Evolutionary conservation across 2,888 invertebrate genomes (phyloP).

Genomic region (Himalopsyche kuldschensis): DNA sequence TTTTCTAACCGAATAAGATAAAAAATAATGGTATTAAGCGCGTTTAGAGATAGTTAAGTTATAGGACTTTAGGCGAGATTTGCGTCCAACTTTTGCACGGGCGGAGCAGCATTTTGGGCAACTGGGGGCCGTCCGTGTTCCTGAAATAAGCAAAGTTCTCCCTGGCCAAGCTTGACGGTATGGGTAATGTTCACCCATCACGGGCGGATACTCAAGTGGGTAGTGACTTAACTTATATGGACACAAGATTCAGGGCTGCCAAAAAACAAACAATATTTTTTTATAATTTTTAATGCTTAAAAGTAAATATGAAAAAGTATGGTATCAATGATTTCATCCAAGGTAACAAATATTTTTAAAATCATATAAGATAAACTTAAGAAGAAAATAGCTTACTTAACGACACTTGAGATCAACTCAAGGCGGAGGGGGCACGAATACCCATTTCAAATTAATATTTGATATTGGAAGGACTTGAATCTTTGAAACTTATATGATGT

Average conservation of each 20-base stretch:
- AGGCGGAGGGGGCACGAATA: too few species aligned
- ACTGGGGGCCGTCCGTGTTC: neutral
- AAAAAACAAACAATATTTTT: neutral
- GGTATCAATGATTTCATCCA: too few species aligned
- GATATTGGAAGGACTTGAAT: too few species aligned
- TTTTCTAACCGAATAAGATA: too few species aligned
- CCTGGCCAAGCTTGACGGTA: neutral
- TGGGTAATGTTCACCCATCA: constrained; percentile 4
- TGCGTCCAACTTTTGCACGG: neutral
- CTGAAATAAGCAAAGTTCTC: constrained; percentile 3
- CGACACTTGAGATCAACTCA: too few species aligned
- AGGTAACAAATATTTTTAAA: too few species aligned
- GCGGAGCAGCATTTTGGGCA: neutral
- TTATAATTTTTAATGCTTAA: neutral
- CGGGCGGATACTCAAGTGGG: constrained; percentile 13
- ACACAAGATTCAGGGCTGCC: constrained; percentile 16
- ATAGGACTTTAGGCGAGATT: neutral
- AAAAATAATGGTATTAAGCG: too few species aligned
- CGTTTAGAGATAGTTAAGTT: neutral
- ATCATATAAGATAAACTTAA: too few species aligned
- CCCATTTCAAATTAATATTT: too few species aligned
- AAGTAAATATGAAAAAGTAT: too few species aligned
- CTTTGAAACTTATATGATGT: too few species aligned
- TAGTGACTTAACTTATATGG: constrained; percentile 28
- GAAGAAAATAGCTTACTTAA: too few species aligned